Evolutionary conservation across 2,888 invertebrate species (phyloP).

Genomic region (Platycheirus rosarum): DNA sequence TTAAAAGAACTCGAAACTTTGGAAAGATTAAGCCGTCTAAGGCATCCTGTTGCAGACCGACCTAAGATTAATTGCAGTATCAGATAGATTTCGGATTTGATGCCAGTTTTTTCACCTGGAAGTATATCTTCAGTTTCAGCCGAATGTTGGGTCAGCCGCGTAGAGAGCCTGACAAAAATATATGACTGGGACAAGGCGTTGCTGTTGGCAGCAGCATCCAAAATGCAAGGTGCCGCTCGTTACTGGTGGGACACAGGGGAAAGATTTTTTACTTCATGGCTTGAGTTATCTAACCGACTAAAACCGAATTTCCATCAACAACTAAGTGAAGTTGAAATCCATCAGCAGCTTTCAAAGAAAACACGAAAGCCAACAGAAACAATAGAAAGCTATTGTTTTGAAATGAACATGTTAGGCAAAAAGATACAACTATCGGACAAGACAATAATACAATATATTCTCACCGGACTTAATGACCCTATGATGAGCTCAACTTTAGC

Average conservation of each 20-base stretch:
- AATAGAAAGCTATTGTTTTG: constrained; percentile 18
- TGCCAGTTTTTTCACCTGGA: constrained; percentile 33
- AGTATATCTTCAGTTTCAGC: constrained; percentile 34
- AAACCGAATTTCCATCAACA: not conserved
- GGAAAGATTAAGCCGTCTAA: too few species aligned
- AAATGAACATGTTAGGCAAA: constrained; percentile 33
- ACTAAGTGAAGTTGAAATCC: not conserved
- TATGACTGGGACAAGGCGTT: constrained; percentile 24
- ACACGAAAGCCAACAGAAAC: not conserved
- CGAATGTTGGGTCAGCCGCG: not conserved
- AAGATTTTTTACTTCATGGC: not conserved
- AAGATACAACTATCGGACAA: constrained; percentile 3
- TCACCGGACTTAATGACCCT: not conserved
- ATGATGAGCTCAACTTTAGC: constrained; percentile 3
- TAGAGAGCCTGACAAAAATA: not conserved
- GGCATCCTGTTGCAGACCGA: too few species aligned
- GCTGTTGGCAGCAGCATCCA: constrained; percentile 7
- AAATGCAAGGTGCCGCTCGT: constrained; percentile 24
- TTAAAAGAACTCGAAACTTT: too few species aligned
- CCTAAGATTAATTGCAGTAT: too few species aligned
- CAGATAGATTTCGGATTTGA: too few species aligned
- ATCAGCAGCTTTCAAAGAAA: not conserved
- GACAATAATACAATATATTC: not conserved
- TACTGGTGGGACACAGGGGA: constrained; percentile 28
- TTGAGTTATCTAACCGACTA: not conserved